Conservation (phyloP, 2,888 invertebrate species). For the Chymomyza amoena region DNA sequence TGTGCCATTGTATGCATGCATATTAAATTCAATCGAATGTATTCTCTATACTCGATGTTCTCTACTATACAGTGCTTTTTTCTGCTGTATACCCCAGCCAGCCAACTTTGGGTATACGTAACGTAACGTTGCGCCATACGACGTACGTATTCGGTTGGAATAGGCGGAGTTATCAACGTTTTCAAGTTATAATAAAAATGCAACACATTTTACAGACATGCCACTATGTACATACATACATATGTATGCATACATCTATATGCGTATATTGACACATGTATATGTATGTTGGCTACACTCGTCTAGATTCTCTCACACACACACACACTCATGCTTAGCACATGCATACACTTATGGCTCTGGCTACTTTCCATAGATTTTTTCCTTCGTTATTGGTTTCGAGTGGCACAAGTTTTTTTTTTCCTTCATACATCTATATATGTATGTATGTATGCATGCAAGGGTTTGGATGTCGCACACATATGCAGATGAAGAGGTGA, state of each 20-base stretch:
- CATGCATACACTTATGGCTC: slow-evolving; percentile 40
- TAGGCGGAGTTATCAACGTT: slow-evolving; percentile 78
- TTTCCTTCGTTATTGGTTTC: slow-evolving; percentile 74
- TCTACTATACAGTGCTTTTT: slow-evolving; percentile 12
- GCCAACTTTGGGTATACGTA: slow-evolving; percentile 46
- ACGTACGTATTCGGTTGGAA: slow-evolving; percentile 71
- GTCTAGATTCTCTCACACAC: slow-evolving; percentile 9
- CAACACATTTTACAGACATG: slow-evolving; percentile 74
- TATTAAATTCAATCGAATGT: slow-evolving; percentile 78
- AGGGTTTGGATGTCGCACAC: slow-evolving; percentile 30
- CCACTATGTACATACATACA: slow-evolving; percentile 33
- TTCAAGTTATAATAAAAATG: slow-evolving; percentile 78
- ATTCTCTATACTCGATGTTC: slow-evolving; percentile 67
- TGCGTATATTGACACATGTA: slow-evolving; percentile 25
- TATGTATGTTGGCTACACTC: slow-evolving; percentile 4
- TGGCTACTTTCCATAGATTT: slow-evolving; percentile 75
- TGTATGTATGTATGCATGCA: slow-evolving; percentile 2
- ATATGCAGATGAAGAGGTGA: slow-evolving; percentile 29
- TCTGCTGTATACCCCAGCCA: slow-evolving; percentile 22
- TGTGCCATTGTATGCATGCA: slow-evolving; percentile 73
- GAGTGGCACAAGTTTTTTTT: slow-evolving; percentile 59
- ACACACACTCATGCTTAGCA: slow-evolving; percentile 21
- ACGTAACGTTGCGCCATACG: slow-evolving; percentile 39
- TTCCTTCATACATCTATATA: slow-evolving; percentile 13
- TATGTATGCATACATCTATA: slow-evolving; percentile 21